Conservation (phyloP, 1,140 invertebrate species). For the Hylyphantes graminicola region DNA sequence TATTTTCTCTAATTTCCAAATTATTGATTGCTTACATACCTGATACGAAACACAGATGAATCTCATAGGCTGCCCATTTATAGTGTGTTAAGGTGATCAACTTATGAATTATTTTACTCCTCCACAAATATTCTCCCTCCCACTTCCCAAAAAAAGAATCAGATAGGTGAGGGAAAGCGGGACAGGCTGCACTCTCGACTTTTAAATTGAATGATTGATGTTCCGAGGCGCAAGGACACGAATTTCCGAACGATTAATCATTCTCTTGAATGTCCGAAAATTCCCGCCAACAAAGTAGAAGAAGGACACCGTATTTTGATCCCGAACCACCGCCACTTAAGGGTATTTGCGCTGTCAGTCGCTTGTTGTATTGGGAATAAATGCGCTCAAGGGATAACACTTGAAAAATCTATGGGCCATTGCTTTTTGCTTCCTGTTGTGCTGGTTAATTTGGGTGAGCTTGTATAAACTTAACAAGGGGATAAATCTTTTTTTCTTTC, state of each 20-base stretch:
- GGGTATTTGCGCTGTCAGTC: constrained; percentile 6
- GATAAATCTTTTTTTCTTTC: neutral
- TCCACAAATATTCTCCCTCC: too few species aligned
- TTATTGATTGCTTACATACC: too few species aligned
- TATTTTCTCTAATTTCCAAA: too few species aligned
- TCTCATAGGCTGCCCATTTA: too few species aligned
- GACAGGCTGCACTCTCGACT: neutral
- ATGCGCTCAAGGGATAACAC: constrained; percentile 6
- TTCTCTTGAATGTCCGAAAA: constrained; percentile 5
- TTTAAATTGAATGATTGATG: constrained; percentile 46
- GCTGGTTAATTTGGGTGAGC: neutral
- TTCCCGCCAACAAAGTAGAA: neutral
- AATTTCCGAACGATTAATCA: constrained; percentile 35
- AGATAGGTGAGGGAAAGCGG: too few species aligned
- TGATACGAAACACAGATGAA: too few species aligned
- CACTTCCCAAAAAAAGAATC: too few species aligned
- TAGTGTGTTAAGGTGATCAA: too few species aligned
- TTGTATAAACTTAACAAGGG: neutral
- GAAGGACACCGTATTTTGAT: constrained; percentile 20
- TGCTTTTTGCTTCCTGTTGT: neutral
- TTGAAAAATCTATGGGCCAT: constrained; percentile 1
- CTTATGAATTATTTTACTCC: too few species aligned
- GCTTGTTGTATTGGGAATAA: neutral
- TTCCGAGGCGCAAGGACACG: neutral
- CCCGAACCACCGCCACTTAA: neutral